Evolutionary conservation across 2,113 vertebrate genomes (phyloP).

Genomic region (Malurus alboscapulatus): DNA sequence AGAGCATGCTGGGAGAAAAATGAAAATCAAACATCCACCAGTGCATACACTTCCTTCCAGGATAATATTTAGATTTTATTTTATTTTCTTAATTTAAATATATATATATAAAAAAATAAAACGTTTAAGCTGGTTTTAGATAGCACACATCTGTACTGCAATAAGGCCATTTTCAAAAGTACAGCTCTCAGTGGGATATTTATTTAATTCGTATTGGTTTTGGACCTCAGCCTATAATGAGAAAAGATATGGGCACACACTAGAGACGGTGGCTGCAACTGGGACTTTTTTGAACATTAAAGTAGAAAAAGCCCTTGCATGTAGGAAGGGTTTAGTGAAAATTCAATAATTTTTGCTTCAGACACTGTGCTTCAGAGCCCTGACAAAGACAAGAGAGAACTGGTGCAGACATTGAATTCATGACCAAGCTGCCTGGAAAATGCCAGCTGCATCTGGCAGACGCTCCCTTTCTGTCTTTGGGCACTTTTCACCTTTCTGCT

Average conservation of each 20-base stretch:
- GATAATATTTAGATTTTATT: slow-evolving; percentile 71
- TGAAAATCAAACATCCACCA: slow-evolving; percentile 77
- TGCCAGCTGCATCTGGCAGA: not conserved
- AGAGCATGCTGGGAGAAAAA: slow-evolving; percentile 75
- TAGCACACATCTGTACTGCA: slow-evolving; percentile 71
- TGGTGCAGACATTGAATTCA: slow-evolving; percentile 15
- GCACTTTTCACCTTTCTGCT: not conserved
- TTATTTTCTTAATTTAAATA: slow-evolving; percentile 59
- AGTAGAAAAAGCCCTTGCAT: slow-evolving; percentile 68
- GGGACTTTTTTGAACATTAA: slow-evolving; percentile 74
- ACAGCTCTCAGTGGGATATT: slow-evolving; percentile 75
- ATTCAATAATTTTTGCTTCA: slow-evolving; percentile 74
- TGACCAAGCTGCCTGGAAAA: not conserved
- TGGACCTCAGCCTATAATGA: slow-evolving; percentile 77
- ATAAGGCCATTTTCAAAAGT: slow-evolving; percentile 74
- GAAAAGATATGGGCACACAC: slow-evolving; percentile 61
- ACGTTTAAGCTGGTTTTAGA: slow-evolving; percentile 67
- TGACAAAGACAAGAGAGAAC: slow-evolving; percentile 69
- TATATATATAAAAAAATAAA: slow-evolving; percentile 54
- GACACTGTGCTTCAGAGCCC: slow-evolving; percentile 67
- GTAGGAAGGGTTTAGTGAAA: slow-evolving; percentile 75
- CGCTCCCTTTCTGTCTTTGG: not conserved
- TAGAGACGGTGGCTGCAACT: slow-evolving; percentile 52
- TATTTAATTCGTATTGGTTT: slow-evolving; percentile 79
- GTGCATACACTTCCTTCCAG: slow-evolving; percentile 75